These are phyloP conservation scores for Tetranychus truncatus DNA, from an alignment of 2,888 invertebrate species.

Conservation along the genomic window DNA sequence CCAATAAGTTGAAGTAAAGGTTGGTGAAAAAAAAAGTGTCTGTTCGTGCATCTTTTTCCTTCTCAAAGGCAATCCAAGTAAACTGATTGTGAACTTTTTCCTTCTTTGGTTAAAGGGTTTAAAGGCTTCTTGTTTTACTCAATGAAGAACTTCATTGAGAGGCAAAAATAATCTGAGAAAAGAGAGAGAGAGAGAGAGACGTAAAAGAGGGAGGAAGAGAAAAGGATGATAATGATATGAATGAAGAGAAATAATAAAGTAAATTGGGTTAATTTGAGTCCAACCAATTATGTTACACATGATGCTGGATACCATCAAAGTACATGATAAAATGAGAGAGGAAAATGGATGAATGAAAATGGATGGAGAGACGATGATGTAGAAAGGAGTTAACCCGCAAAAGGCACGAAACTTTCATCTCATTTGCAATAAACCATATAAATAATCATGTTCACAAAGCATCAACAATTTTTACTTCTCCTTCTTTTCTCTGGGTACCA, in stretches of 20 bases:
- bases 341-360: not conserved
- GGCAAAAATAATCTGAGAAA: no score
- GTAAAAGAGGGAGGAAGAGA: not conserved
- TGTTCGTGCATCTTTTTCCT: no score
- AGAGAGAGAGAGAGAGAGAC: no score
- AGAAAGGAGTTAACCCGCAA: not conserved
- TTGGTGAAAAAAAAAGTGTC: no score
- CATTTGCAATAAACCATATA: constrained; percentile 1
- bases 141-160: no score
- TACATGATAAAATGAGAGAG: not conserved
- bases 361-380: not conserved
- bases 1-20: no score
- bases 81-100: no score
- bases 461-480: not conserved
- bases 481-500: not conserved
- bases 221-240: not conserved
- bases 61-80: no score
- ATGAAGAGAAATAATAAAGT: constrained; percentile 1
- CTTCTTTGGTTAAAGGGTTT: no score
- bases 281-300: not conserved
- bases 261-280: not conserved
- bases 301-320: not conserved
- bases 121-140: no score
- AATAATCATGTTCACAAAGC: not conserved
- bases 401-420: constrained; percentile 1